Evolutionary conservation across 2,797 vertebrate genomes (phyloP).

Genomic region (Chelidonichthys spinosus): DNA sequence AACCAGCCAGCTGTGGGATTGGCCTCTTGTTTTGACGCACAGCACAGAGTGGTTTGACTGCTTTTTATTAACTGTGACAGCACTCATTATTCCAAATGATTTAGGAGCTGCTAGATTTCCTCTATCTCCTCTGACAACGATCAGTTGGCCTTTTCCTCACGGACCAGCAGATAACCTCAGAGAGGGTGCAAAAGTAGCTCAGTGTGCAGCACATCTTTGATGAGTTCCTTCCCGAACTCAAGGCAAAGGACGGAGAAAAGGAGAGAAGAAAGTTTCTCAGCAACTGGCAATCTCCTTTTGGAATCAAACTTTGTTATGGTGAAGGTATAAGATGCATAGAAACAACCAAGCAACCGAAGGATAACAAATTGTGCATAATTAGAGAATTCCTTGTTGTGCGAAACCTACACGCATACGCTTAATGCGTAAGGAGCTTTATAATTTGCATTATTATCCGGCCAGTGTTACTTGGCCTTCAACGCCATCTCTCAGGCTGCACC

Average conservation of each 20-base stretch:
- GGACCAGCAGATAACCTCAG: constrained; percentile 66
- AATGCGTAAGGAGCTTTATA: constrained; percentile 22
- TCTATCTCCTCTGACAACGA: constrained; percentile 68
- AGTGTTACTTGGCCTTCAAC: constrained; percentile 40
- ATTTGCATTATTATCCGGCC: constrained; percentile 42
- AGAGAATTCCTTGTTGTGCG: constrained; percentile 3
- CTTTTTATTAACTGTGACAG: constrained; percentile 73
- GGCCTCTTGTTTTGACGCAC: constrained; percentile 55
- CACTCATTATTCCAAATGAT: constrained; percentile 77
- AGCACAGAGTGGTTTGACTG: constrained; percentile 48
- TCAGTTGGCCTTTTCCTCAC: constrained; percentile 66
- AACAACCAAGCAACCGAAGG: background rate
- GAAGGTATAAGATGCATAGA: constrained; percentile 3
- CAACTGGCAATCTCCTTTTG: constrained; percentile 14
- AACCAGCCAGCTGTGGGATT: constrained; percentile 33
- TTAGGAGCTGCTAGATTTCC: constrained; percentile 60
- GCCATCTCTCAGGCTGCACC: constrained; percentile 30
- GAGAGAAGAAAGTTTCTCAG: constrained; percentile 5
- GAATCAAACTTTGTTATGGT: constrained; percentile 1
- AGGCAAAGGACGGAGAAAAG: constrained; percentile 1
- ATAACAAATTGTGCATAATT: constrained; percentile 35
- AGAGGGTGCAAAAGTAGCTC: constrained; percentile 40
- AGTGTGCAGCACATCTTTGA: constrained; percentile 41
- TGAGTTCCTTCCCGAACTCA: constrained; percentile 31
- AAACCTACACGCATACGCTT: constrained; percentile 25